Percentiles rank a stretch among this genome's conserved stretches.
phyloP scores from a whole-genome alignment of 1,140 invertebrate genomes.

The Meloidogyne floridensis region DNA sequence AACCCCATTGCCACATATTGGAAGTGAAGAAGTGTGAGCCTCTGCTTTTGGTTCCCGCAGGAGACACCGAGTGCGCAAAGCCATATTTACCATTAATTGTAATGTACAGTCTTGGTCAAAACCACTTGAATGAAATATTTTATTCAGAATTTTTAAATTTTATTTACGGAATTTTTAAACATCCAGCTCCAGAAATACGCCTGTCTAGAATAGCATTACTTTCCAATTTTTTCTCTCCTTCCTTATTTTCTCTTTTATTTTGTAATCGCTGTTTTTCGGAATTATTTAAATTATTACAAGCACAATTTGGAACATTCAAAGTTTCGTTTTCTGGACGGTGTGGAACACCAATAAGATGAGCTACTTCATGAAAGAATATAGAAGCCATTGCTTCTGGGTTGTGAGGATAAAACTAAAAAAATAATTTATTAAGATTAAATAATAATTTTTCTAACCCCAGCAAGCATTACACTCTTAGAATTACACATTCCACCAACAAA shows the following conservation, averaged over 20 bases:
- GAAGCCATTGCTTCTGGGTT: slow-evolving; percentile 61
- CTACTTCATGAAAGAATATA: slow-evolving; percentile 63
- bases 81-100: slow-evolving; percentile 44
- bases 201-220: neutral
- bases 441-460: slow-evolving; percentile 38
- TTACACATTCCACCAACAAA: slow-evolving; percentile 61
- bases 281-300: slow-evolving; percentile 32
- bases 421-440: neutral
- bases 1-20: slow-evolving; percentile 49
- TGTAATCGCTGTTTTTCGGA: neutral
- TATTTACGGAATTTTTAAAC: slow-evolving; percentile 58
- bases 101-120: slow-evolving; percentile 53
- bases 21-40: neutral
- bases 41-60: slow-evolving; percentile 23
- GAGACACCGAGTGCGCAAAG: slow-evolving; percentile 44
- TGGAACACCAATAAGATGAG: slow-evolving; percentile 58
- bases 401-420: slow-evolving; percentile 59
- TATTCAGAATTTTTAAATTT: neutral
- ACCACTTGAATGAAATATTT: slow-evolving; percentile 25
- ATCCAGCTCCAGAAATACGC: slow-evolving; percentile 35
- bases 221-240: slow-evolving; percentile 22
- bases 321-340: slow-evolving; percentile 51
- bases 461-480: slow-evolving; percentile 56
- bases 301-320: slow-evolving; percentile 57
- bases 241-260: neutral